These are phyloP conservation scores for Cataglyphis altisquamis DNA, from an alignment of 2,888 invertebrate species.

Conservation along the genomic window DNA sequence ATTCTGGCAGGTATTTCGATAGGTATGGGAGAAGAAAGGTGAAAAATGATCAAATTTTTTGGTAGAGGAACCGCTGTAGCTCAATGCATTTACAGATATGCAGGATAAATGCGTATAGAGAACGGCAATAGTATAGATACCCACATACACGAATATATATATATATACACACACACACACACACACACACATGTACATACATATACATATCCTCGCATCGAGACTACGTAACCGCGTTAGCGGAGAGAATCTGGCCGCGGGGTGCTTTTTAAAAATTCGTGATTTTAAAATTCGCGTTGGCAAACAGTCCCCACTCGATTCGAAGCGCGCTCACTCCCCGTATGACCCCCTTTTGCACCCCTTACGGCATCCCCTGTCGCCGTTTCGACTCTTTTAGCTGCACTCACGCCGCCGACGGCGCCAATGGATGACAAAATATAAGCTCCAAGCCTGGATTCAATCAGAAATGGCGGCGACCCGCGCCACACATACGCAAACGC, in stretches of 20 bases:
- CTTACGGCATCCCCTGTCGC: conserved; percentile 70
- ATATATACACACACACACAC: not conserved
- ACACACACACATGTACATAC: not conserved
- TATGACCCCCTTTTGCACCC: conserved; percentile 66
- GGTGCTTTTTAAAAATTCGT: conserved; percentile 82
- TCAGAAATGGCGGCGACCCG: conserved; percentile 85
- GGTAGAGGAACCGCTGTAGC: conserved; percentile 70
- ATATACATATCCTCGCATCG: conserved; percentile 59
- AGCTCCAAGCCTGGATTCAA: conserved; percentile 85
- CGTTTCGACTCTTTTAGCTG: conserved; percentile 79
- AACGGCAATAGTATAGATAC: conserved; percentile 37
- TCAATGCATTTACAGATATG: conserved; percentile 76
- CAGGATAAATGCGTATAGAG: conserved; percentile 74
- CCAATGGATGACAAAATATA: conserved; percentile 85
- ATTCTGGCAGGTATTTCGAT: conserved; percentile 44
- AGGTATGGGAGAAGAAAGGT: conserved; percentile 55
- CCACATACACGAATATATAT: not conserved
- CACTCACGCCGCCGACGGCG: conserved; percentile 81
- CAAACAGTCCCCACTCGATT: conserved; percentile 80
- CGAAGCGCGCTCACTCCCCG: conserved; percentile 68
- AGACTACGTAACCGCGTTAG: conserved; percentile 77
- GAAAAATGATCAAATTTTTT: conserved; percentile 71
- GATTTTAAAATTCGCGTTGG: conserved; percentile 83
- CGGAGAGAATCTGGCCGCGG: conserved; percentile 77
- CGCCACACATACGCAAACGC: conserved; percentile 74